Base-by-base conservation (phyloP, 2,797 vertebrate genomes). In the Myoxocephalus aenaeus region DNA sequence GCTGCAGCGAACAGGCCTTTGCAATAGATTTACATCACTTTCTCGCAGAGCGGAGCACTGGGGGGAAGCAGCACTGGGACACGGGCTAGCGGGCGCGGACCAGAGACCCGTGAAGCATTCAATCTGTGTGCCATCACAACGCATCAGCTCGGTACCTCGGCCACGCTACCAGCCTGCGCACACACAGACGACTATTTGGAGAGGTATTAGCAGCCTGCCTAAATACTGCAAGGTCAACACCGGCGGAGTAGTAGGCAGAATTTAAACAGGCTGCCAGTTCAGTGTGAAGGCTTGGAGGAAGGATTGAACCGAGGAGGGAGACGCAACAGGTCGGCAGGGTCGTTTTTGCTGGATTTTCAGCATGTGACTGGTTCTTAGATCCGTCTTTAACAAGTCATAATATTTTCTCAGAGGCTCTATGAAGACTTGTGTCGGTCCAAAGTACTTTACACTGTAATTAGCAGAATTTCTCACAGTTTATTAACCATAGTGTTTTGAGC, bases 11-110 rank as follows among this genome's bases (percentile, higher is more conserved):
- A 77, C 82, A 75, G 83, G 79, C 82, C 81, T 86, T 81, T 86
- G 80, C 82, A 83, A 79, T 74, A 90, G 87, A 92, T 93, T 89
- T 86, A 86, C 87, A 90, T 91, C 87, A 84, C 77, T 84, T 86
- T 86, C 68, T 85, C 18, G 20, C 20, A 6, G 65, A 66, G n/a
- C 42, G 29, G 77, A 75, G 81, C 70, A 7, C 17, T 6, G n/a
- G 64, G 56, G 48, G 10, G 10, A 2, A 13, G 51, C 12, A 2
- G 68, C 61, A 0, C 32, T 36, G 51, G 75, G 70, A 79, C 75
- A 50, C 64, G 80, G 86, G 53, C 71, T 73, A 46, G 77, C 32
- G n/a, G 50, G 82, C 81, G 86, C 61, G 25, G 70, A 68, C 76
- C 57, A 10, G 66, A 78, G 80, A 70, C 71, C 84, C 15, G 32